These are phyloP conservation scores for Synanceia verrucosa DNA, from an alignment of 2,797 vertebrate species.

Conservation along the genomic window DNA sequence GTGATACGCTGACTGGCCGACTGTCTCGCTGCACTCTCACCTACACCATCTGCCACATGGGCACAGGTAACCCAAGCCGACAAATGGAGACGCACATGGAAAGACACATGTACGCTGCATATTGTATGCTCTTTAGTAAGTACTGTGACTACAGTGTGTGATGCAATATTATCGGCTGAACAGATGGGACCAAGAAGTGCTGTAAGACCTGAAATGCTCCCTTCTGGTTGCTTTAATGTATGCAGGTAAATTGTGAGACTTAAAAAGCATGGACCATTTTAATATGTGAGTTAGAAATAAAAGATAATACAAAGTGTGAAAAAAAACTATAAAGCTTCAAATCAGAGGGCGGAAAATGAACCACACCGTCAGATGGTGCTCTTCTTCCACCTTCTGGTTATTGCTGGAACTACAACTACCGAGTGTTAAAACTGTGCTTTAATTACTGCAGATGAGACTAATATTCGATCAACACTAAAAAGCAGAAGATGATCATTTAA, in stretches of 20 bases:
- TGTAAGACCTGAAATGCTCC: background rate
- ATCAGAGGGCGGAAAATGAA: background rate
- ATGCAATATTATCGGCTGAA: constrained; percentile 9
- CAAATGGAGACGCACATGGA: constrained; percentile 47
- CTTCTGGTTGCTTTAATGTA: background rate
- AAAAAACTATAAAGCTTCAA: background rate
- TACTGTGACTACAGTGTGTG: background rate
- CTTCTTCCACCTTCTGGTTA: constrained; percentile 66
- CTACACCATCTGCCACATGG: constrained; percentile 76
- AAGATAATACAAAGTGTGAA: background rate
- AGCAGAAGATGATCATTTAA: background rate
- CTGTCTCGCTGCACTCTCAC: constrained; percentile 63
- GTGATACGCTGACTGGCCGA: constrained; percentile 57
- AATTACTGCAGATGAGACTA: background rate
- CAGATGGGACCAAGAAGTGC: constrained; percentile 72
- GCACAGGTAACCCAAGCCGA: constrained; percentile 67
- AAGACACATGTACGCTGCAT: background rate
- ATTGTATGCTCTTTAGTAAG: background rate
- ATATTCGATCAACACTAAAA: background rate
- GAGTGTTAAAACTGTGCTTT: background rate
- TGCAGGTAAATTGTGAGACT: background rate
- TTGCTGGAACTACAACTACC: constrained; percentile 20
- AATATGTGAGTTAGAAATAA: background rate
- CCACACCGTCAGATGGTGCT: background rate
- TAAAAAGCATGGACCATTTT: background rate